Evolutionary conservation across 2,888 invertebrate species (phyloP).

Genomic region (Spialia ferax): DNA sequence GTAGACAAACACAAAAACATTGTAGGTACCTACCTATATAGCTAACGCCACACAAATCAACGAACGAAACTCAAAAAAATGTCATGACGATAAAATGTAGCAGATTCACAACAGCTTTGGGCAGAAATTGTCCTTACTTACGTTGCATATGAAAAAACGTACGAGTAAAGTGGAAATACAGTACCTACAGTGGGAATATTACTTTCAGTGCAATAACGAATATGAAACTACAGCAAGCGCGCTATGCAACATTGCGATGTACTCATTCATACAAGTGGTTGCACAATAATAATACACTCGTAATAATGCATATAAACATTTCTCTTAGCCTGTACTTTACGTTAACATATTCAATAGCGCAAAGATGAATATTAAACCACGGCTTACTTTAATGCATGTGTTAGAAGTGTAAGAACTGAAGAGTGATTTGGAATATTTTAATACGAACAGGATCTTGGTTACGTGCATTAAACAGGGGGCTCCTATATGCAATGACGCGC

Average conservation of each 20-base stretch:
- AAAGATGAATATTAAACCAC: neutral
- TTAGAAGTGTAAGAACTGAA: neutral
- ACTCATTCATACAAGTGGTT: neutral
- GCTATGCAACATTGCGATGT: neutral
- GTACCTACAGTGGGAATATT: neutral
- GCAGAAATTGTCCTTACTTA: neutral
- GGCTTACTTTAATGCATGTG: neutral
- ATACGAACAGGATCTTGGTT: neutral
- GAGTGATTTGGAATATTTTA: neutral
- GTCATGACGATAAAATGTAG: neutral
- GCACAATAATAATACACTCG: no score
- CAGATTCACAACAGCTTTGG: neutral
- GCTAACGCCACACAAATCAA: neutral
- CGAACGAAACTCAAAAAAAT: neutral
- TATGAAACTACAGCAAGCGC: neutral
- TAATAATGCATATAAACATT: neutral
- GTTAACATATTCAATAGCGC: neutral
- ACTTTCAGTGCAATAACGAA: constrained; percentile 5
- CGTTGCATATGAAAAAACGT: neutral
- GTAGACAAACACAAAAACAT: no score
- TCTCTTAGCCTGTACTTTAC: neutral
- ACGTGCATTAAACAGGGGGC: neutral
- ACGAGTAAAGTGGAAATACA: neutral
- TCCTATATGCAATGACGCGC: neutral
- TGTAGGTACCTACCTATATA: no score